A percentile compares a stretch with the other conserved stretches of the same genome.
Evolutionary conservation across 2,113 vertebrate species (phyloP).

Genomic region (Aplodontia rufa): DNA sequence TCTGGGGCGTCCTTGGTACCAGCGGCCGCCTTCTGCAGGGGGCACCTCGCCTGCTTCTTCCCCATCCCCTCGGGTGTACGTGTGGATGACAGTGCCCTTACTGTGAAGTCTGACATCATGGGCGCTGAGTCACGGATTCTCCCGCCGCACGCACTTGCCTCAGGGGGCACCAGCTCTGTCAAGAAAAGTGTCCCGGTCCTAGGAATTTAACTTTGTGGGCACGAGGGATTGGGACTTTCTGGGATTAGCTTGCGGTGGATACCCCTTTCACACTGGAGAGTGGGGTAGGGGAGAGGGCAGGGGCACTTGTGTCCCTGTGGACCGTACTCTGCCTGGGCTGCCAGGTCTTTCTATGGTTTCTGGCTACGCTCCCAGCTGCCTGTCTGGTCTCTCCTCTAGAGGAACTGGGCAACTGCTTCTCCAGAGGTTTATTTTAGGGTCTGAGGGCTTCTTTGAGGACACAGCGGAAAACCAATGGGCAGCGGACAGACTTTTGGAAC

Average conservation of each 20-base stretch:
- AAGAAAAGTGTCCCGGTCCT: background rate
- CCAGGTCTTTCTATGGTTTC: background rate
- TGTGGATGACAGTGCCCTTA: conserved; percentile 2
- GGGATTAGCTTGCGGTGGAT: background rate
- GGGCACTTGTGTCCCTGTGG: background rate
- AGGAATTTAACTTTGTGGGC: background rate
- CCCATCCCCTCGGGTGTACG: background rate
- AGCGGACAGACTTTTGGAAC: background rate
- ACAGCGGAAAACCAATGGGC: background rate
- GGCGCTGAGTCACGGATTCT: conserved; percentile 52
- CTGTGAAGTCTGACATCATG: conserved; percentile 15
- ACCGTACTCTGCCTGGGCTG: background rate
- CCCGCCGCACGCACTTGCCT: background rate
- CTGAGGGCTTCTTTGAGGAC: background rate
- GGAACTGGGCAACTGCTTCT: background rate
- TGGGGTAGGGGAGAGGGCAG: background rate
- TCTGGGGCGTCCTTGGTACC: background rate
- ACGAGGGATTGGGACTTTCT: background rate
- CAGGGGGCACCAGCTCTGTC: background rate
- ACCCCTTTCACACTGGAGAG: background rate
- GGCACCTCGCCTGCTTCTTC: background rate
- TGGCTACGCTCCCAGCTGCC: background rate
- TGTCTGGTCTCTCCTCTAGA: background rate
- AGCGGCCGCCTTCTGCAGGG: background rate
- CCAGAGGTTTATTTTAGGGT: conserved; percentile 49